A percentile compares a stretch with the other conserved stretches of the same genome.
Evolutionary conservation across 1,140 invertebrate species (phyloP).

Genomic region (Drosophila pectinifera): DNA sequence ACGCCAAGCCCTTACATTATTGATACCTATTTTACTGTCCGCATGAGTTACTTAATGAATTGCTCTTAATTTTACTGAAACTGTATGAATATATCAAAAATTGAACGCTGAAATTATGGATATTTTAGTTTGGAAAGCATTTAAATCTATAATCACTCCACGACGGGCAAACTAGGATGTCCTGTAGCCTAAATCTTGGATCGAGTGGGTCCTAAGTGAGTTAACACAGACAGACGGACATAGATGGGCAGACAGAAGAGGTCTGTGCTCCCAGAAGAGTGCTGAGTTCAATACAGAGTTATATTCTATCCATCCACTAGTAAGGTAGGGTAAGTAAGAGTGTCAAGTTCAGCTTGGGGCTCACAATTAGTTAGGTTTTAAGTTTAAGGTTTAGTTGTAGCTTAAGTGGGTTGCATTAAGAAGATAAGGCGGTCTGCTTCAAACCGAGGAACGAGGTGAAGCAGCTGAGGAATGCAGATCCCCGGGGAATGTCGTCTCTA

Average conservation of each 20-base stretch:
- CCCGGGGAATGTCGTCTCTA: not conserved
- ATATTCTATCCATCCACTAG: too few relatives aligned
- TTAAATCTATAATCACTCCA: slow-evolving; percentile 1
- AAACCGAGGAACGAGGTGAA: slow-evolving; percentile 11
- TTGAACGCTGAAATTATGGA: too few relatives aligned
- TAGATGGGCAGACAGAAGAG: not conserved
- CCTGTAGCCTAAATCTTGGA: too few relatives aligned
- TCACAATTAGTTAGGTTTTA: slow-evolving; percentile 4
- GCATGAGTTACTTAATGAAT: not conserved
- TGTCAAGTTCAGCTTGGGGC: slow-evolving; percentile 14
- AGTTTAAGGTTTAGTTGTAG: slow-evolving; percentile 26
- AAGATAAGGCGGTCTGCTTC: slow-evolving; percentile 39
- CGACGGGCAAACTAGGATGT: too few relatives aligned
- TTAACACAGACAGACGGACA: not conserved
- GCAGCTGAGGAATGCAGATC: slow-evolving; percentile 19
- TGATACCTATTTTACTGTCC: not conserved
- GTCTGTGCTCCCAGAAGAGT: not conserved
- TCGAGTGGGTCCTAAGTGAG: too few relatives aligned
- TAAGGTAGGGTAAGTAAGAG: not conserved
- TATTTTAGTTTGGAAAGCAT: not conserved
- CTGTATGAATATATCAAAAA: too few relatives aligned
- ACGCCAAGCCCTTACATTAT: slow-evolving; percentile 1
- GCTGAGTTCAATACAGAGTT: slow-evolving; percentile 3
- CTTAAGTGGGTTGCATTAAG: slow-evolving; percentile 30
- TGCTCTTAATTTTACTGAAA: not conserved